Evolutionary conservation across 2,888 invertebrate species (phyloP), one percentile per base, ranked within the genome.

Genomic region (Andrena haemorrhoa): DNA sequence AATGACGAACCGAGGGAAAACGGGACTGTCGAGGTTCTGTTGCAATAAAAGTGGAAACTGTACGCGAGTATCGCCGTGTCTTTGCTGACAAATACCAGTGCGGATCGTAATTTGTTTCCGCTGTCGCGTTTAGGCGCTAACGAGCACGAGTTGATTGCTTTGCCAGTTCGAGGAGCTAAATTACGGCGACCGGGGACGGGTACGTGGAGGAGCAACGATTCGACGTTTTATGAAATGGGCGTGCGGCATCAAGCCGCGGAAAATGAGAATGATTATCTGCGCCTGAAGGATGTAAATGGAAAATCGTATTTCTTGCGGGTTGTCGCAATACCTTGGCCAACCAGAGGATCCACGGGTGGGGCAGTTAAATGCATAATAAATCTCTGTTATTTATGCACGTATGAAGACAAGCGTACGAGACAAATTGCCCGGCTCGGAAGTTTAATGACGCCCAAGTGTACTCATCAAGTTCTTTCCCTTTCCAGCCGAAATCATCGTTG

Each of bases 321-420:
- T 78, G 72, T 72, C 78, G 78, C 72, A 72, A 78, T 63, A 78
- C 56, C 68, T 68, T 58, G 20, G 78, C n/a, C 56, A 41, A 68
- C 63, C 63, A 41, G 72, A 56, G 63, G 63, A 72, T 66, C 53
- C 7, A 29, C n/a, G 47, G 71, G 66, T 68, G 68, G 72, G 35
- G 78, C 80, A 51, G 49, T 68, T 68, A 64, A 80, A 78, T 58
- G 80, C 68, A 58, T 58, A 78, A 56, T 80, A 80, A 80, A 80
- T 80, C 79, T 80, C 68, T 49, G 49, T 66, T 80, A 79, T 73
- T 80, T 80, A 78, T 63, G 63, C 31, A 35, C 35, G 72, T 35
- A 49, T 16, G 79, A 26, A 78, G 72, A 72, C 49, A 78, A 71
- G 23, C 53, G 26, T 29, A 47, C 26, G 58, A 68, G 47, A 71